phyloP scores from a whole-genome alignment of 37 sponge, comb jelly and placozoan genomes.

The Theonella swinhoei region DNA sequence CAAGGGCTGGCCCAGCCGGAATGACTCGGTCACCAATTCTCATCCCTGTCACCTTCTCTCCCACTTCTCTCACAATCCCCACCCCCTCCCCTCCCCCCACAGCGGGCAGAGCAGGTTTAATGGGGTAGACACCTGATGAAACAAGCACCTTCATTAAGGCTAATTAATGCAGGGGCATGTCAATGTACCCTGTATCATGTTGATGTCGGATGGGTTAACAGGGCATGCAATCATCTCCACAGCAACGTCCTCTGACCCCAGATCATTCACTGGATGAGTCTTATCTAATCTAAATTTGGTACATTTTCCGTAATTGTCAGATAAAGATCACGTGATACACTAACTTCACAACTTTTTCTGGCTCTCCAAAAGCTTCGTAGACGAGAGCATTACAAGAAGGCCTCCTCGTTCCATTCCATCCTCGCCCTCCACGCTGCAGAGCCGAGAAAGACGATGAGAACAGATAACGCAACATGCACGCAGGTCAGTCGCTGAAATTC shows the following conservation, averaged over 20 bases:
- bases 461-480: neutral
- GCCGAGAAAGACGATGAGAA: neutral
- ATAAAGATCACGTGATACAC: neutral
- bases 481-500: too few relatives aligned
- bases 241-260: conserved; percentile 64
- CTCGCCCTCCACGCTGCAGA: neutral
- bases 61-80: conserved; percentile 71
- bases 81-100: conserved; percentile 92
- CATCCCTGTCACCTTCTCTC: conserved; percentile 46
- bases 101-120: conserved; percentile 73
- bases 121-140: conserved; percentile 77
- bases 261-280: neutral
- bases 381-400: conserved; percentile 32
- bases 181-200: conserved; percentile 81
- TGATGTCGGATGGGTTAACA: conserved; percentile 91
- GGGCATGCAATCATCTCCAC: conserved; percentile 80
- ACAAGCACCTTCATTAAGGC: neutral
- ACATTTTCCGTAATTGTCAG: neutral
- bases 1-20: conserved; percentile 68
- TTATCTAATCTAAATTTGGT: conserved; percentile 23
- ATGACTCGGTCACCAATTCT: conserved; percentile 81
- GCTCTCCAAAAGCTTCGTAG: conserved; percentile 41
- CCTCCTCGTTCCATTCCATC: neutral
- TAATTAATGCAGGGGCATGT: neutral
- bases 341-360: conserved; percentile 59